Conservation (phyloP, 2,113 vertebrate genomes). For the Recurvirostra avosetta region DNA sequence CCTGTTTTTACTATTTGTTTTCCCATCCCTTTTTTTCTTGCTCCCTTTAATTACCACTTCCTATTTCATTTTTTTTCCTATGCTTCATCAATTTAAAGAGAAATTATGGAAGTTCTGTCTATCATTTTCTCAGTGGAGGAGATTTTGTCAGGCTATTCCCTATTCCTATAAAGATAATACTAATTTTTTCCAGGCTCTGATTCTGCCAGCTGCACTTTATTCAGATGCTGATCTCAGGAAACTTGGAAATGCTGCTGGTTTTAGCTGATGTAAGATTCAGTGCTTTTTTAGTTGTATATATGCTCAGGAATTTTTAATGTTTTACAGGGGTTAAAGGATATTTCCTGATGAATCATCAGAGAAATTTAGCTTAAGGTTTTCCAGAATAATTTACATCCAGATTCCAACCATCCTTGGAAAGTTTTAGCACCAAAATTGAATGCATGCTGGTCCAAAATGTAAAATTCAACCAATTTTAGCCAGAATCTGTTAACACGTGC, state of each 20-base stretch:
- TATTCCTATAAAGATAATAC: not conserved
- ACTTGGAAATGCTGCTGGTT: not conserved
- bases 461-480: not conserved
- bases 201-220: not conserved
- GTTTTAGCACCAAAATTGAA: not conserved
- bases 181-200: not conserved
- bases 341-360: not conserved
- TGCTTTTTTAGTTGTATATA: not conserved
- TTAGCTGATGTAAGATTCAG: not conserved
- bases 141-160: not conserved
- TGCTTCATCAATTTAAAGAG: not conserved
- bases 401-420: not conserved
- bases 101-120: not conserved
- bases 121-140: not conserved
- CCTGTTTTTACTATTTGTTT: not conserved
- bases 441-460: not conserved
- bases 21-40: not conserved
- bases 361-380: not conserved
- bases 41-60: not conserved
- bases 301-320: not conserved
- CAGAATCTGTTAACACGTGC: not conserved
- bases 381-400: not conserved
- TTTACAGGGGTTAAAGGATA: not conserved
- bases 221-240: not conserved
- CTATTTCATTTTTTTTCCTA: not conserved